Base-by-base conservation (phyloP, 2,113 vertebrate genomes). In the Camelus bactrianus region DNA sequence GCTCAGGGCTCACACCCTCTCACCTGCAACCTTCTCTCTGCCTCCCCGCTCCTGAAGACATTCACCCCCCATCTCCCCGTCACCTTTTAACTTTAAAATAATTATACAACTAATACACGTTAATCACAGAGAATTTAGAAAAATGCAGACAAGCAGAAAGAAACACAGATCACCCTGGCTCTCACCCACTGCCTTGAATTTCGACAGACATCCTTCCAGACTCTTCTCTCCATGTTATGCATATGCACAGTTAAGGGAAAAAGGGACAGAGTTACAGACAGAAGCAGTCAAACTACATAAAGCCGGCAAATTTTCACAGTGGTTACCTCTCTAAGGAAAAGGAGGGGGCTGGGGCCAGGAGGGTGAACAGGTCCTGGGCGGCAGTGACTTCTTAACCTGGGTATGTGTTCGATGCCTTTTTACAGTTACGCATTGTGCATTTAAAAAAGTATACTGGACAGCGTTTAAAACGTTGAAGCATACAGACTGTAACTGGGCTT, bases 381-480 rank as follows among this genome's bases (percentile, higher is more conserved):
- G 35, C 17, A 32, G 26, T 24, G 9, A 8, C 1, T 54, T 42
- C 32, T 26, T 4, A 35, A 35, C 30, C 65, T 22, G 20, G 50
- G 14, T 52, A 24, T n/a, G 8, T 6, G 3, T 50, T 56, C 3
- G 30, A 32, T 11, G 5, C 8, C 38, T 8, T 35, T 35, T 19
- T 24, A 24, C 30, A 30, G 5, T 8, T 50, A 16, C 1, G 15
- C 1, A 6, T 1, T 13, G 8, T 64, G 19, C 30, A 3, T 50
- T 70, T 54, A 72, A 35, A 32, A 70, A 76, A 38, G 35, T n/a
- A 11, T 30, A 52, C 26, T 32, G 38, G 32, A 46, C 26, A 5
- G 8, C 1, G 9, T 32, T 17, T n/a, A 28, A 30, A 48, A 19
- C 0, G 2, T 8, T 2, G 30, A 58, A 20, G 60, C 24, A 8